Base-by-base conservation (phyloP, 2,113 vertebrate species). In the Symphodus melops region DNA sequence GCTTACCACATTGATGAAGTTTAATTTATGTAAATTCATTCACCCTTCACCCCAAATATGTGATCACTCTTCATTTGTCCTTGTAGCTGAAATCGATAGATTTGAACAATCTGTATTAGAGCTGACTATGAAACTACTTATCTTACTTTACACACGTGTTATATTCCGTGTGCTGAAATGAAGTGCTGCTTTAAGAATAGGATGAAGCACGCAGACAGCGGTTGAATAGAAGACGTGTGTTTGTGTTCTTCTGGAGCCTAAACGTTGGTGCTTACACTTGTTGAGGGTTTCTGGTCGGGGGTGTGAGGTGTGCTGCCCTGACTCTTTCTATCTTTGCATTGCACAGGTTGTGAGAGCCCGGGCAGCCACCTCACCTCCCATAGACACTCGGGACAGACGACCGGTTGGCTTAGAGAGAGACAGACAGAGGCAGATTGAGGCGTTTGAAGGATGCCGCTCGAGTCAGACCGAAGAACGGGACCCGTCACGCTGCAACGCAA, bases 261-360 rank as follows among this genome's bases (percentile, higher is more conserved):
- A 69, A 68, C 67, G 41, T 49, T 55, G 78, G 57, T 57, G 4
- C 3, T 81, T 73, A 21, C 69, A 67, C 54, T 75, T 77, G 46
- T 56, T 51, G 9, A 10, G 63, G 68, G 77, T 68, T 81, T 56
- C 72, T 79, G 70, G 71, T 81, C 69, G 63, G 84, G 81, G 80
- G 81, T 88, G 68, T 91, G 92, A 93, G 94, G 92, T 90, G 89
- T 92, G 93, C 92, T 92, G 92, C 91, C 93, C 93, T 95, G 94
- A 95, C 94, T 94, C 92, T 94, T 92, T 95, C 88, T 95, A 90
- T 95, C 94, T 95, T 94, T 95, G 94, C 94, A 89, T 95, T 94
- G 92, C 94, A 94, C 94, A 95, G 94, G 94, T 95, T 92, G 89
- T 95, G 94, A 95, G 93, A 94, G 89, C 90, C 87, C 86, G 91